Evolutionary conservation across 2,113 vertebrate species (phyloP).

Genomic region (Callocephalon fimbriatum): DNA sequence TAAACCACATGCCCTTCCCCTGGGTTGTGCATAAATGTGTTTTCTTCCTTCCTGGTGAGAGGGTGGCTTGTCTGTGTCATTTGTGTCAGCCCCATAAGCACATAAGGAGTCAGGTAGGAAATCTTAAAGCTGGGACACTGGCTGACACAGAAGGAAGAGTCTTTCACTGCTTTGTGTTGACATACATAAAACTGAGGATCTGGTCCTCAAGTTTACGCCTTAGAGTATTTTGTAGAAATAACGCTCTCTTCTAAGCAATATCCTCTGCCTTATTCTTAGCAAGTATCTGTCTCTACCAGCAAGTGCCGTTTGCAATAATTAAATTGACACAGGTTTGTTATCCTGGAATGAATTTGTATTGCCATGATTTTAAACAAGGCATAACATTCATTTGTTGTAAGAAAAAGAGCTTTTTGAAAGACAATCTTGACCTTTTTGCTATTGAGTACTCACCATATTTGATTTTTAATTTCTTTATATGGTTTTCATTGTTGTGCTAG

Average conservation of each 20-base stretch:
- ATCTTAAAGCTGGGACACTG: neutral
- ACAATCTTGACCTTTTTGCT: neutral
- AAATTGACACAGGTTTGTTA: neutral
- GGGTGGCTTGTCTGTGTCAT: neutral
- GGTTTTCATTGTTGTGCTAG: neutral
- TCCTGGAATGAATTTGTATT: neutral
- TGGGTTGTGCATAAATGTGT: neutral
- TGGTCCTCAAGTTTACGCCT: neutral
- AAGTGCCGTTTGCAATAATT: neutral
- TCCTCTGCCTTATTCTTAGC: neutral
- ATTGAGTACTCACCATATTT: neutral
- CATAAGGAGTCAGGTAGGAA: neutral
- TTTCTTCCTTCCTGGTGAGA: neutral
- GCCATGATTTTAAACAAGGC: neutral
- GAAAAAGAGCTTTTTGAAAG: neutral
- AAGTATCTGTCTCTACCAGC: neutral
- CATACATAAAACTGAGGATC: neutral
- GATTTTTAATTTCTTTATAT: neutral
- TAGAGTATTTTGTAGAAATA: neutral
- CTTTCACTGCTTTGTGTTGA: neutral
- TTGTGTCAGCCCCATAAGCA: neutral
- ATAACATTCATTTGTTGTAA: neutral
- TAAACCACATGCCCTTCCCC: neutral
- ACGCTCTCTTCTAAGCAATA: neutral
- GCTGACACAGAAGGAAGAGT: neutral